Conservation (phyloP, 2,888 invertebrate genomes). For the Pollenia amentaria region DNA sequence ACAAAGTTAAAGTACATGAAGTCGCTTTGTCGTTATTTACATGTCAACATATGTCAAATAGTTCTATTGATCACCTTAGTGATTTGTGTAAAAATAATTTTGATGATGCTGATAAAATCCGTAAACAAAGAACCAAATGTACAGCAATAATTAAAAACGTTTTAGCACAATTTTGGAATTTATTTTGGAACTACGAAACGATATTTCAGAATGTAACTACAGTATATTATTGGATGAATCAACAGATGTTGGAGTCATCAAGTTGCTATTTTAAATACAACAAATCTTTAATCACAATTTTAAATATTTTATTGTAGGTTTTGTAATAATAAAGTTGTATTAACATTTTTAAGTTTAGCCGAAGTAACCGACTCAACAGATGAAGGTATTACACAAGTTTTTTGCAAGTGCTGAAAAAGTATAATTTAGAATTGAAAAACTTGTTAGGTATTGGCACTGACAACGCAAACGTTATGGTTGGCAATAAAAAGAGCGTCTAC, state of each 20-base stretch:
- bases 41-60: conserved; percentile 16
- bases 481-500: neutral
- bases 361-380: conserved; percentile 57
- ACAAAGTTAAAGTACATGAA: too few relatives aligned
- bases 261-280: conserved; percentile 9
- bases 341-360: conserved; percentile 1
- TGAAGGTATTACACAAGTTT: conserved; percentile 46
- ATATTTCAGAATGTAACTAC: conserved; percentile 54
- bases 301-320: too few relatives aligned
- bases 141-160: conserved; percentile 36
- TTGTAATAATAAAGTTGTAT: too few relatives aligned
- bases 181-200: conserved; percentile 36
- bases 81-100: conserved; percentile 26
- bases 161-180: conserved; percentile 60
- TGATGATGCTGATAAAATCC: conserved; percentile 18
- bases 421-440: neutral
- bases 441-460: too few relatives aligned
- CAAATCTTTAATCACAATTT: too few relatives aligned
- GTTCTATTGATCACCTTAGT: conserved; percentile 4
- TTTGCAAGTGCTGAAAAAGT: conserved; percentile 26
- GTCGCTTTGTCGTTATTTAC: conserved; percentile 10
- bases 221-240: conserved; percentile 36
- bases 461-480: conserved; percentile 6
- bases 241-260: conserved; percentile 51
- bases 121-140: conserved; percentile 64